phyloP scores from a whole-genome alignment of 2,888 invertebrate species.

The Neuroscelio doddi region DNA sequence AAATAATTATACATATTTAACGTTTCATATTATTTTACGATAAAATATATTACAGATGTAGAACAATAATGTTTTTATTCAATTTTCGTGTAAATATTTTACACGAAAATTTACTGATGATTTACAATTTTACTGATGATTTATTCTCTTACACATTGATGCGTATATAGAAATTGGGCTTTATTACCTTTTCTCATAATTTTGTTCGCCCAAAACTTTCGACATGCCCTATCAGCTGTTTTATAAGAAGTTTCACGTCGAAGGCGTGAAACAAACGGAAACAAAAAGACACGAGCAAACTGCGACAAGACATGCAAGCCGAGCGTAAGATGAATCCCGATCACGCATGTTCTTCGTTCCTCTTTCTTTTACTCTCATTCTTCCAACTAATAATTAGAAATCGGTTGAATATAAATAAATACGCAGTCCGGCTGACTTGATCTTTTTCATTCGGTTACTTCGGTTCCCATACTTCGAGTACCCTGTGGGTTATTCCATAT shows the following conservation, averaged over 20 bases:
- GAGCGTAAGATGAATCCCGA: conserved; percentile 64
- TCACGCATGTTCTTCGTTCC: conserved; percentile 61
- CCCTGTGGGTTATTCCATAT: no score
- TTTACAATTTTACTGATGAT: conserved; percentile 1
- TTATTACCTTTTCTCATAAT: conserved; percentile 31
- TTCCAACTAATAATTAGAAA: conserved; percentile 55
- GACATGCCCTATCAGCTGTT: conserved; percentile 25
- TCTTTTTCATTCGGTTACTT: no score
- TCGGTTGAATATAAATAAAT: conserved; percentile 55
- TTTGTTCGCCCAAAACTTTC: conserved; percentile 23
- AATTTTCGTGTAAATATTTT: not conserved
- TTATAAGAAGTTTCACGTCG: conserved; percentile 50
- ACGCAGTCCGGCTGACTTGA: not conserved
- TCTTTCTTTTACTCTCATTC: conserved; percentile 32
- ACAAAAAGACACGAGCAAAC: conserved; percentile 55
- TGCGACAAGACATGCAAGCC: conserved; percentile 68
- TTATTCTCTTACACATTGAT: not conserved
- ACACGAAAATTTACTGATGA: not conserved
- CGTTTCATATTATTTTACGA: no score
- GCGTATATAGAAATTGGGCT: conserved; percentile 3
- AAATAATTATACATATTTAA: no score
- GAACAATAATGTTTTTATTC: no score
- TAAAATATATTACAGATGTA: no score
- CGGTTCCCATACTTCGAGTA: no score
- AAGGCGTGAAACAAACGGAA: conserved; percentile 60